A percentile compares a stretch with the other conserved stretches of the same genome.
Evolutionary conservation across 2,797 vertebrate species (phyloP).

Genomic region (Smutsia temminckii): DNA sequence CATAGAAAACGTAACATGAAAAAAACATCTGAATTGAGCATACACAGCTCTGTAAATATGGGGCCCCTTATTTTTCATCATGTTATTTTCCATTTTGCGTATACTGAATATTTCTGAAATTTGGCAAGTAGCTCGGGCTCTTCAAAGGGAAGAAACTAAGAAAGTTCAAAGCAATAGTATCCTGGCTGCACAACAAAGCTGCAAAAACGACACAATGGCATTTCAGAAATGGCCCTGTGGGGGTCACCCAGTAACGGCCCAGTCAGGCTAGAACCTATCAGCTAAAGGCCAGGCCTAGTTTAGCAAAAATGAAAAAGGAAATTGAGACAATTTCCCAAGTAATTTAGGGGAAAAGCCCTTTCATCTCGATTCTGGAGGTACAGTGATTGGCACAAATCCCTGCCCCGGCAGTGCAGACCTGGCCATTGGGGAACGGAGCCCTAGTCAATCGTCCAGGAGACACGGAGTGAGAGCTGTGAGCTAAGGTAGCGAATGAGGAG

Average conservation of each 20-base stretch:
- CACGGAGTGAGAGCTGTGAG: neutral
- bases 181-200: neutral
- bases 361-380: neutral
- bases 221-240: constrained; percentile 13
- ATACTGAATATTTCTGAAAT: neutral
- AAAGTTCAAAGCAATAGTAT: neutral
- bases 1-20: neutral
- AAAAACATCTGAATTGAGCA: neutral
- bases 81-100: neutral
- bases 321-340: constrained; percentile 49
- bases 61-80: neutral
- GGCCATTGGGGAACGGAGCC: neutral
- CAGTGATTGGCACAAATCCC: constrained; percentile 8
- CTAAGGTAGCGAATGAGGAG: fast-evolving
- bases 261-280: neutral
- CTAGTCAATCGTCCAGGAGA: neutral
- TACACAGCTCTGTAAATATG: neutral
- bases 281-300: neutral
- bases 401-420: neutral
- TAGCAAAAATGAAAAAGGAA: constrained; percentile 42
- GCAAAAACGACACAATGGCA: neutral
- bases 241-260: neutral
- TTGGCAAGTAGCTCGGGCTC: neutral
- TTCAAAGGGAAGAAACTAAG: constrained; percentile 1
- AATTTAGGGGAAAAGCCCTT: constrained; percentile 52